Evolutionary conservation across 2,797 vertebrate species (phyloP), one percentile per base, ranked within the genome.

Genomic region (Gila robusta): DNA sequence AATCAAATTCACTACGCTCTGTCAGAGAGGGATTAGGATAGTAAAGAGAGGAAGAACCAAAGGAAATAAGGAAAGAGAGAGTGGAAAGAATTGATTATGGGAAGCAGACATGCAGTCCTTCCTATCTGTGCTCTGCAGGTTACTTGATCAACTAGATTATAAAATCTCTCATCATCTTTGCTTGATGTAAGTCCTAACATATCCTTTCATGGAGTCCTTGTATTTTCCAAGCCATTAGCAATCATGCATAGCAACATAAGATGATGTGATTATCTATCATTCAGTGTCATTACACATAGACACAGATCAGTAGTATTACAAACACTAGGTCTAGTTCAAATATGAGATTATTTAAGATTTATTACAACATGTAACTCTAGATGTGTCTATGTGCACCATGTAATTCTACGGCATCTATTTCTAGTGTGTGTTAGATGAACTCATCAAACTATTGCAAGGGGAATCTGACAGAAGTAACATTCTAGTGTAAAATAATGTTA

Each of bases 1-100:
- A 95, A 99, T 99, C 94, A 98, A 96, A 96, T 99, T 99, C 94
- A 99, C 97, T 93, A 99, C 97, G 69, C 96, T 98, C 98, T 99
- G 95, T 85, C 94, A 94, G 93, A 92, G 91, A 73, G 76, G 82
- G 91, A 92, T 87, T 90, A 87, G 87, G 35, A 86, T 84, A 79
- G 90, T 84, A 88, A 81, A 88, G 82, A 49, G 32, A 26, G 71
- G 67, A 84, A 39, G 64, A 74, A 74, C 3, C 85, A 59, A 54
- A 71, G 44, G 37, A 85, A 77, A 79, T n/a, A n/a, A 47, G 77
- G 82, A 81, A 56, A 81, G 37, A 62, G 17, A 56, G 66, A 23
- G 28, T 7, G 52, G 35, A 16, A 37, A 39, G 1, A 47, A 56
- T 67, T 17, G 49, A 85, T 74, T 41, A 59, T 67, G 32, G 66